Evolutionary conservation across 2,113 vertebrate genomes (phyloP), one percentile per base, ranked within the genome.

Genomic region (Sula dactylatra): DNA sequence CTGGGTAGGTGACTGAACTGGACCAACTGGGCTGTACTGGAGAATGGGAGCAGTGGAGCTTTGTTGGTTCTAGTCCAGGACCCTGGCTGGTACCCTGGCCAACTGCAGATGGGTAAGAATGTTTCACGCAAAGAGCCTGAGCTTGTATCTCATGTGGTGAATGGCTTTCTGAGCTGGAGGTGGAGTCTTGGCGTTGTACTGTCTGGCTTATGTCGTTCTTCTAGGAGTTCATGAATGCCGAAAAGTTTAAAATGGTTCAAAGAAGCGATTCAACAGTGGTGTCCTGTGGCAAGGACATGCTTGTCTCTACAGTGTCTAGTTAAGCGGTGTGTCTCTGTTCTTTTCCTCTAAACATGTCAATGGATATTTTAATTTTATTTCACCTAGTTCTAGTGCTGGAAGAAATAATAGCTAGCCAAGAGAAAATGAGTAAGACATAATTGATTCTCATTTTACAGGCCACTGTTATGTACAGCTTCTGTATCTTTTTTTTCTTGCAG

Each of bases 111-210:
- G 15, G 1, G 5, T 44, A 9, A 36, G 26, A 58, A 10, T 10
- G 3, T 11, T 18, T 31, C 45, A 4, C 13, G 5, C 16, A 2
- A 4, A 17, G 85, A 38, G 14, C 47, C 36, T 11, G 14, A 19
- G 55, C 6, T 0, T 16, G 38, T 24, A 4, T 26, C 56, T 7
- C 6, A 3, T 8, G 2, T 3, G 1, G 16, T 9, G 2, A 17
- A 13, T 4, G 70, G 40, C 82, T 73, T 56, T 54, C 21, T 32
- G 36, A 50, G 73, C 72, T 27, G 70, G 29, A 38, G 59, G 10
- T 31, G 22, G 54, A 18, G 31, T 24, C 58, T 14, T 20, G 22
- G 56, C 34, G 2, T 10, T 54, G 34, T 38, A 26, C 55, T 38
- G 47, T 21, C 65, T 38, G 10, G 34, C 14, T 2, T 11, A 0